Base-by-base conservation (phyloP, 2,888 invertebrate genomes). In the Orchesella flavescens region DNA sequence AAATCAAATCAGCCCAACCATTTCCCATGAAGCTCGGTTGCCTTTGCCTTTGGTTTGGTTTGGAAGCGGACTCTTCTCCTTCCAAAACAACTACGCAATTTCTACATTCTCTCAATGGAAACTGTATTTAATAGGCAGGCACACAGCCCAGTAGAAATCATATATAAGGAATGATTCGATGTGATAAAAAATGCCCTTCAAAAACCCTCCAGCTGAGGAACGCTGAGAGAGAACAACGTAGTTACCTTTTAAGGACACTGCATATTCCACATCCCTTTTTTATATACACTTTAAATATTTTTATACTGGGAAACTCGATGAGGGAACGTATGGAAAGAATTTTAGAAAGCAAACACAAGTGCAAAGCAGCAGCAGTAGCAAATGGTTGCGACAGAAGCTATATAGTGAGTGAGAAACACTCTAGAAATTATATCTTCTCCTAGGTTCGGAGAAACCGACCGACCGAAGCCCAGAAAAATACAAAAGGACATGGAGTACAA, bases 381-480 rank as follows among this genome's bases (percentile, higher is more conserved):
- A 49, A 12, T 17, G 17, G 53, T 34, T 34, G 34, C 34, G 34
- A 34, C 34, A 34, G n/a, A n/a, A n/a, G n/a, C n/a, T n/a, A n/a
- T n/a, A n/a, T n/a, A n/a, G n/a, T n/a, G n/a, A 34, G 34, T 19
- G 21, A 4, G 17, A 69, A 4, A 49, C 19, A 21, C 69, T 23
- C 69, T 72, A 72, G 57, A 72, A 72, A 57, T 43, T 57, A 23
- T 72, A 72, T 34, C 57, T 72, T 72, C 53, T 72, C 72, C 72
- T 72, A 72, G 72, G 72, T 72, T 72, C 72, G 72, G 72, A 34
- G 34, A 34, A 34, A n/a, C n/a, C n/a, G n/a, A n/a, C n/a, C n/a
- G n/a, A 9, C 49, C 10, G 17, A 53, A 53, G 53, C 53, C 53
- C 17, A 17, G 53, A 53, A 5, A 53, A 17, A 53, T 53, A 17